Evolutionary conservation across 1,140 invertebrate genomes (phyloP), one percentile per base, ranked within the genome.

Genomic region (Atta texana): DNA sequence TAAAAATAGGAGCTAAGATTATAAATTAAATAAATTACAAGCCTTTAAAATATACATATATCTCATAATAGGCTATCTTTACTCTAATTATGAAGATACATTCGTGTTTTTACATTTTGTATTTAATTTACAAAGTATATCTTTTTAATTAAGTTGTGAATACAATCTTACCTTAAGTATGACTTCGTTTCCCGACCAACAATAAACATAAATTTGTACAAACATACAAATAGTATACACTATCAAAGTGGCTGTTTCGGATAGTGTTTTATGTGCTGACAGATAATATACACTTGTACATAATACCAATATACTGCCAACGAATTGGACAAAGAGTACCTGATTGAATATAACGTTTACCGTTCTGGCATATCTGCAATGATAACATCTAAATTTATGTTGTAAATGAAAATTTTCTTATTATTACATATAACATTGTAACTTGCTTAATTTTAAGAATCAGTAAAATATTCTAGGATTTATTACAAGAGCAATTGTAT

Each of bases 161-260:
- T 68, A 21, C 7, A 34, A 16, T 16, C 14, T 69, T 69, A 81
- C 77, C 77, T 69, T 81, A 57, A 81, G 49, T 44, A 81, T 81
- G 31, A 69, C 77, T 69, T 84, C 80, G 6, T 84, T 84, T 63
- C 80, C 80, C 16, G 80, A 84, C 80, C 69, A 84, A n/a, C 80
- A 84, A 10, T 75, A 75, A 49, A 84, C 24, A 16, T 64, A 84
- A 4, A 84, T 75, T 53, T 84, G 80, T 31, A 63, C 16, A 39
- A 84, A 84, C 80, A 84, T 84, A 14, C 80, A 59, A 21, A 75
- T 16, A 21, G 69, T 84, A 4, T 75, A 84, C 3, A 75, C 18
- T 75, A 66, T 21, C 12, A 75, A 51, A 75, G 59, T 64, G 1
- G 31, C 34, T 51, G 24, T 31, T 49, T 74, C 55, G 8, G 28